Percentiles rank a stretch among this genome's conserved stretches.
These are phyloP conservation scores for Spisula subtruncata DNA, from an alignment of 2,888 invertebrate species.

Conservation along the genomic window DNA sequence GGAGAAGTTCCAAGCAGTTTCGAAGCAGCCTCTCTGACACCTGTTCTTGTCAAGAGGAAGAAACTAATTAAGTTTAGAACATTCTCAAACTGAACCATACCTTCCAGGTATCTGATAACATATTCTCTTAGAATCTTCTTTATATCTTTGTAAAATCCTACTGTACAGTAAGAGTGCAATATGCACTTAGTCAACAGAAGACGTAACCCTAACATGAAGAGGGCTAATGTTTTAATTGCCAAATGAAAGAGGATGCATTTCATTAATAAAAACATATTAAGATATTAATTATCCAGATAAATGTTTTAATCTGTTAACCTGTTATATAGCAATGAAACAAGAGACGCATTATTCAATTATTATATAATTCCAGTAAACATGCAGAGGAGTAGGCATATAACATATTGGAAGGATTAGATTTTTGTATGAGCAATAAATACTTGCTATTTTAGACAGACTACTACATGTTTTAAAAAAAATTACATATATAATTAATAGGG, in stretches of 20 bases:
- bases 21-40: conserved; percentile 33
- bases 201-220: neutral
- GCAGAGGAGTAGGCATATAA: too few relatives aligned
- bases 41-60: conserved; percentile 37
- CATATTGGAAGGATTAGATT: too few relatives aligned
- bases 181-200: conserved; percentile 5
- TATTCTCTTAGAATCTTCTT: neutral
- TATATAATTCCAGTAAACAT: too few relatives aligned
- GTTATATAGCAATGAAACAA: neutral
- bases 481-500: too few relatives aligned
- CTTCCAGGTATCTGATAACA: conserved; percentile 27
- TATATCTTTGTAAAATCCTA: neutral
- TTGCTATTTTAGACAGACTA: too few relatives aligned
- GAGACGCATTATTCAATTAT: too few relatives aligned
- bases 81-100: neutral
- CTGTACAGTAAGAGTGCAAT: neutral
- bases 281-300: neutral
- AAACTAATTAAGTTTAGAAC: conserved; percentile 27
- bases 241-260: neutral
- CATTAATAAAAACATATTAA: too few relatives aligned
- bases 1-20: conserved; percentile 24
- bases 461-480: too few relatives aligned
- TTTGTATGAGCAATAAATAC: too few relatives aligned
- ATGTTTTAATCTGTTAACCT: neutral
- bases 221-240: neutral